These are phyloP conservation scores for Darevskia mixta DNA, from an alignment of 2,797 vertebrate species.

Conservation along the genomic window DNA sequence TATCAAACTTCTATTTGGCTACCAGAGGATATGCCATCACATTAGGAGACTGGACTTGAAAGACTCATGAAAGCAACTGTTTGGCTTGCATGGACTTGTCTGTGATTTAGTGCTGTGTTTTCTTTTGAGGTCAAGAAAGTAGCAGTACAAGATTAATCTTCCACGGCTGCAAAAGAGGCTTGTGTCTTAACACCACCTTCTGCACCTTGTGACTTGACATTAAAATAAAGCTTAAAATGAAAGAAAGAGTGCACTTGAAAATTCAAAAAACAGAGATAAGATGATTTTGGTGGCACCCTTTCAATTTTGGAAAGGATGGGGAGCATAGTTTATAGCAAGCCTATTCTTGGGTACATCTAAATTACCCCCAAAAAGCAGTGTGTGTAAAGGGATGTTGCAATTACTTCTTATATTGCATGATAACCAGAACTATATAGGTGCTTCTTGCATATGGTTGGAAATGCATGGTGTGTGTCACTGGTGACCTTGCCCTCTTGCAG, in stretches of 20 bases:
- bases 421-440: background rate
- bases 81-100: background rate
- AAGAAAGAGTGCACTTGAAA: background rate
- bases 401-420: background rate
- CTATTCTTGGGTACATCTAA: background rate
- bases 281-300: background rate
- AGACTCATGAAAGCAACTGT: constrained; percentile 15
- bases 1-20: background rate
- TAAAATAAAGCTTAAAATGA: constrained; percentile 10
- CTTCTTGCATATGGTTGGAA: background rate
- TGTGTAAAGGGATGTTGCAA: background rate
- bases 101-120: constrained; percentile 13
- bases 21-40: background rate
- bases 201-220: constrained; percentile 6
- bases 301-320: background rate
- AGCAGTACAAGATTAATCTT: constrained; percentile 25
- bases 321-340: background rate
- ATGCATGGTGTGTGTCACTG: background rate
- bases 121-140: constrained; percentile 29
- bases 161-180: background rate
- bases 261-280: background rate
- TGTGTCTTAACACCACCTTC: constrained; percentile 2
- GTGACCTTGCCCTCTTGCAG: background rate
- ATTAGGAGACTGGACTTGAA: background rate
- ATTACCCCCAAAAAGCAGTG: background rate